phyloP scores from a whole-genome alignment of 2,113 vertebrate genomes.

The Phoxinus phoxinus region DNA sequence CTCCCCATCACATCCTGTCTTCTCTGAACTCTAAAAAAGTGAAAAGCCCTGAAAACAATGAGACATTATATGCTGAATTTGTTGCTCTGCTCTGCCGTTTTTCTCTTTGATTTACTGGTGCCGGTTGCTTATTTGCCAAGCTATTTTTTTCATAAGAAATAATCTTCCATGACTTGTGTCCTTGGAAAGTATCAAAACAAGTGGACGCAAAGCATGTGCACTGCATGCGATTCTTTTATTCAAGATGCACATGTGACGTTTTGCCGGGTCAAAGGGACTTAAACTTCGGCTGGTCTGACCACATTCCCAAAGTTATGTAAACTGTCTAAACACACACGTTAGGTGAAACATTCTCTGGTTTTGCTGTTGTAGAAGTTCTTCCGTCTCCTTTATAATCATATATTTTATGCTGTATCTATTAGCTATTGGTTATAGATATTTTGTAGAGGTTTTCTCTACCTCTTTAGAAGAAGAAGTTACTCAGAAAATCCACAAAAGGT shows the following conservation, averaged over 20 bases:
- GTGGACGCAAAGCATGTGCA: constrained; percentile 10
- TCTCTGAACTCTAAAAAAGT: background rate
- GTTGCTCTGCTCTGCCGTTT: background rate
- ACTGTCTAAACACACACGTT: constrained; percentile 33
- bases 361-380: constrained; percentile 31
- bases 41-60: background rate
- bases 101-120: background rate
- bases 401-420: background rate
- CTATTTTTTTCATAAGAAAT: constrained; percentile 32
- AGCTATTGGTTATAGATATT: background rate
- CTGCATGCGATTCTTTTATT: background rate
- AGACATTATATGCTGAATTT: background rate
- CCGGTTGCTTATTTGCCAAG: background rate
- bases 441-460: background rate
- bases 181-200: constrained; percentile 51
- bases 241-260: background rate
- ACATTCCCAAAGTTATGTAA: constrained; percentile 2
- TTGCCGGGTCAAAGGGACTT: constrained; percentile 14
- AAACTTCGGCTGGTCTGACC: background rate
- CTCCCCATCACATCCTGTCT: background rate
- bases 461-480: background rate
- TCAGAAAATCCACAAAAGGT: background rate
- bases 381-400: constrained; percentile 41
- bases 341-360: constrained; percentile 40
- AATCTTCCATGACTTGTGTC: constrained; percentile 5